Conservation (phyloP, 2,888 invertebrate genomes). For the Calliphora vomitoria region DNA sequence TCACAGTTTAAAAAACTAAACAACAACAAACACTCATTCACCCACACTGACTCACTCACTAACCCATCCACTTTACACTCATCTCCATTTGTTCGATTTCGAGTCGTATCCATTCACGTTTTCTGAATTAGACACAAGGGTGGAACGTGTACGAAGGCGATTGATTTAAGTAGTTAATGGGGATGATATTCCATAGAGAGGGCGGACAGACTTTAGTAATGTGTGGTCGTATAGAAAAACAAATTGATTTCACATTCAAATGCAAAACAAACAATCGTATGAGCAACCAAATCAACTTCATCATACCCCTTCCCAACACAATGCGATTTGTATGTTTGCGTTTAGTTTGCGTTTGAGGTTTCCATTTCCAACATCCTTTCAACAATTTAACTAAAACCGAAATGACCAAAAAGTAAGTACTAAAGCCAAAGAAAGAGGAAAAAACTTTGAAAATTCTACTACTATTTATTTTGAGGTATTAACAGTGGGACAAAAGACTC, state of each 20-base stretch:
- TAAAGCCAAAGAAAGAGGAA: conserved; percentile 16
- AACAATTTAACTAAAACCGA: conserved; percentile 59
- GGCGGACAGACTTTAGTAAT: conserved; percentile 32
- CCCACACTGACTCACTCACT: background rate
- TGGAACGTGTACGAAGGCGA: conserved; percentile 11
- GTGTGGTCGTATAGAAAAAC: conserved; percentile 53
- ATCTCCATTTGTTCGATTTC: background rate
- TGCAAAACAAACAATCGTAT: conserved; percentile 49
- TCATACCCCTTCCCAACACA: background rate
- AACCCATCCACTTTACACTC: conserved; percentile 4
- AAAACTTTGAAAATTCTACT: background rate
- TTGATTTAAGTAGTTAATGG: conserved; percentile 32
- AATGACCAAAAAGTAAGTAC: conserved; percentile 43
- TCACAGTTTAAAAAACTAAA: conserved; percentile 17
- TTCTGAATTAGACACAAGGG: conserved; percentile 14
- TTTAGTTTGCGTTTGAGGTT: conserved; percentile 36
- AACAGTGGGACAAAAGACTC: background rate
- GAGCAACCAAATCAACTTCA: conserved; percentile 42
- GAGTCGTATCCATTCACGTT: background rate
- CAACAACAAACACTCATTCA: background rate
- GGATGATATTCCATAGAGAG: background rate
- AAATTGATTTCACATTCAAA: conserved; percentile 70
- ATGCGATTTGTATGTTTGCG: background rate
- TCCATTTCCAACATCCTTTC: conserved; percentile 39
- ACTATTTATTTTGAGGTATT: background rate